Evolutionary conservation across 2,113 vertebrate species (phyloP).

Genomic region (Rhizomys pruinosus): DNA sequence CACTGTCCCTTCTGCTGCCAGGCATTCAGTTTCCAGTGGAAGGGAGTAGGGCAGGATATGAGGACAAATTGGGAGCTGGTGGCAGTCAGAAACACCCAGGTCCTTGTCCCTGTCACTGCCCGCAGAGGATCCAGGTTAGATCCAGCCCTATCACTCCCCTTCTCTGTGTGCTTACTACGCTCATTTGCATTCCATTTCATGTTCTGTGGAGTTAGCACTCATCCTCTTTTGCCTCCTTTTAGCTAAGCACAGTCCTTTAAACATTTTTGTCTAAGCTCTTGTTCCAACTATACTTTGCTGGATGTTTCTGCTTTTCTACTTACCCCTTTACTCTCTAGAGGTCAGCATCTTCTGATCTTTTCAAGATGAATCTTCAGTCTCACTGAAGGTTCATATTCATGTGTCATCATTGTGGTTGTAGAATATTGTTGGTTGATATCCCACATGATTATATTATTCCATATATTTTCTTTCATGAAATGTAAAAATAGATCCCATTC

Average conservation of each 20-base stretch:
- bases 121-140: neutral
- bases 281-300: constrained; percentile 1
- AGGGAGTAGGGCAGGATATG: neutral
- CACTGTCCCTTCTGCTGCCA: neutral
- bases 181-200: neutral
- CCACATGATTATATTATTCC: neutral
- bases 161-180: neutral
- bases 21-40: constrained; percentile 23
- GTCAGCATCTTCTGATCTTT: constrained; percentile 36
- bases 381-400: neutral
- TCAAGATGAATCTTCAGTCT: neutral
- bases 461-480: constrained; percentile 39
- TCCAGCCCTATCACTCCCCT: neutral
- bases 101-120: neutral
- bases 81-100: neutral
- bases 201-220: constrained; percentile 6
- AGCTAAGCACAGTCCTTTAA: neutral
- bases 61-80: neutral
- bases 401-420: constrained; percentile 13
- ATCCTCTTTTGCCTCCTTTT: neutral
- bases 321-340: neutral
- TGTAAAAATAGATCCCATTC: neutral
- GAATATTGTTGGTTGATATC: neutral
- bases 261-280: neutral
- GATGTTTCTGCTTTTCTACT: neutral